Percentiles rank a stretch among this genome's conserved stretches.
Evolutionary conservation across 2,113 vertebrate species (phyloP).

Genomic region (Channa argus): DNA sequence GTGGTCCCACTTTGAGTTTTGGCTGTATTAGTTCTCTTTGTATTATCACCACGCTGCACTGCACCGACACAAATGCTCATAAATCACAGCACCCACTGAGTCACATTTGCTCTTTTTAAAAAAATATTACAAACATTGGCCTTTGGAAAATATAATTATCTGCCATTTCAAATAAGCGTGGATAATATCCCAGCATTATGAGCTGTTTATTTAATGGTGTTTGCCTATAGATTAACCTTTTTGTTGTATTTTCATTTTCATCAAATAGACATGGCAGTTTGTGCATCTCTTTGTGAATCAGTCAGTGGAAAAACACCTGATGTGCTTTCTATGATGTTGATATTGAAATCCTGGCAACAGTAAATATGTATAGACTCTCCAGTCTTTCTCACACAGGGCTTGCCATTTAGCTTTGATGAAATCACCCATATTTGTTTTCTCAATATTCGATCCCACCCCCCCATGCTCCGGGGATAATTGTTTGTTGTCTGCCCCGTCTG

Average conservation of each 20-base stretch:
- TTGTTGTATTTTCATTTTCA: conserved; percentile 58
- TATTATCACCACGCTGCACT: conserved; percentile 54
- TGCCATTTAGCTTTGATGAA: conserved; percentile 80
- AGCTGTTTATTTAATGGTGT: conserved; percentile 75
- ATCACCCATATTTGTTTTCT: conserved; percentile 76
- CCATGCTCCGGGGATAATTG: conserved; percentile 67
- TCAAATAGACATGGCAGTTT: conserved; percentile 55
- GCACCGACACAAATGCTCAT: conserved; percentile 70
- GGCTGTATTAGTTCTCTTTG: conserved; percentile 20
- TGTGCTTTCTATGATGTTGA: conserved; percentile 69
- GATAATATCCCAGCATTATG: conserved; percentile 48
- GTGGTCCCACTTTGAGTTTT: not conserved
- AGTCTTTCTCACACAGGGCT: conserved; percentile 69
- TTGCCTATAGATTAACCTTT: conserved; percentile 82
- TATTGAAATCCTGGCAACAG: conserved; percentile 67
- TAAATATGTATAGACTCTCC: conserved; percentile 75
- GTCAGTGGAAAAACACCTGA: conserved; percentile 61
- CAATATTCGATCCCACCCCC: conserved; percentile 68
- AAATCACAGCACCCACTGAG: conserved; percentile 74
- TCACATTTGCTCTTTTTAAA: conserved; percentile 81
- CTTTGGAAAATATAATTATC: conserved; percentile 78
- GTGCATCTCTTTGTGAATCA: conserved; percentile 59
- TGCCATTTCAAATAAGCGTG: conserved; percentile 66
- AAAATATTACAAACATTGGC: conserved; percentile 80
- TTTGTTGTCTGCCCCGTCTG: conserved; percentile 82